Conservation (phyloP, 1,140 invertebrate species). For the Sminthurides bifidus region DNA sequence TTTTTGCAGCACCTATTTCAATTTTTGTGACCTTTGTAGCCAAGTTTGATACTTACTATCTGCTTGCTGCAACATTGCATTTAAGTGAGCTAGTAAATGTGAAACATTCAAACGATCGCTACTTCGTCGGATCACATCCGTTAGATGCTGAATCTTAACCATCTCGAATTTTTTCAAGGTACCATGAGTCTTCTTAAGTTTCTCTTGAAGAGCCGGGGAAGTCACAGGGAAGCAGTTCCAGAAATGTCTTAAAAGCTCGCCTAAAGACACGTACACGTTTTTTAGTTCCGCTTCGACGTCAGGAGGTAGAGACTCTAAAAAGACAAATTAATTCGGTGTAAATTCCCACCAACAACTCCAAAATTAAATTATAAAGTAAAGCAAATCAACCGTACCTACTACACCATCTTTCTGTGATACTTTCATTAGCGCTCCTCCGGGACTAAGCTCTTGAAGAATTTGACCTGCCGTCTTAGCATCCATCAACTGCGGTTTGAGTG, state of each 20-base stretch:
- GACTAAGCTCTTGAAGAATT: conserved; percentile 75
- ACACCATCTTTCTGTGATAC: conserved; percentile 36
- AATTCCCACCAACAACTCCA: not conserved
- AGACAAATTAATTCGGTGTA: conserved; percentile 17
- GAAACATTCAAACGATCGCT: conserved; percentile 13
- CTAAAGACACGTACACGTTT: conserved; percentile 66
- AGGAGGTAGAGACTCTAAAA: conserved; percentile 59
- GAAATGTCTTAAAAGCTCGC: conserved; percentile 82
- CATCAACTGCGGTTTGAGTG: conserved; percentile 34
- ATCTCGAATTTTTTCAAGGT: conserved; percentile 76
- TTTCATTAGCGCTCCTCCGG: conserved; percentile 84
- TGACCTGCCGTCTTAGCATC: conserved; percentile 60
- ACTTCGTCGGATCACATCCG: conserved; percentile 20
- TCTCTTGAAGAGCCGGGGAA: conserved; percentile 60
- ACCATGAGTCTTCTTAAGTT: conserved; percentile 71
- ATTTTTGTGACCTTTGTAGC: not conserved
- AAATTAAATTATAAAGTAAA: conserved; percentile 11
- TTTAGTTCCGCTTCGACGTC: conserved; percentile 73
- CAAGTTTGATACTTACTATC: not conserved
- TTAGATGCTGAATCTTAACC: conserved; percentile 57
- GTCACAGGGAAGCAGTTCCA: conserved; percentile 88
- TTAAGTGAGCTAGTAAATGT: conserved; percentile 9
- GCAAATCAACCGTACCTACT: conserved; percentile 7
- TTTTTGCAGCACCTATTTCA: not conserved
- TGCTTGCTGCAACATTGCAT: not conserved